Evolutionary conservation across 1,140 invertebrate genomes (phyloP).

Genomic region (Hylaeus volcanicus): DNA sequence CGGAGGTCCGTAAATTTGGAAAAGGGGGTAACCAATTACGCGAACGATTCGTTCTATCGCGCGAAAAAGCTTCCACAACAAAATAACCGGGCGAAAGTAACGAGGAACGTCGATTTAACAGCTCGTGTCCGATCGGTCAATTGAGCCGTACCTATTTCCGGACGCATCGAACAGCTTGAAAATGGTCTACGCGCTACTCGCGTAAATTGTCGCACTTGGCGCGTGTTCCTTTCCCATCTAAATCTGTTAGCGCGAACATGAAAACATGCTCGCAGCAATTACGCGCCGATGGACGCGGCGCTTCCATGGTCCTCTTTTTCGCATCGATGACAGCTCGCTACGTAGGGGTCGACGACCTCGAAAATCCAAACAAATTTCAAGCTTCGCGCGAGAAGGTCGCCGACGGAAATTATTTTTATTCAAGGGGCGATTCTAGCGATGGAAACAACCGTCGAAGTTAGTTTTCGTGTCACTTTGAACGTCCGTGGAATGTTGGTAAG

Average conservation of each 20-base stretch:
- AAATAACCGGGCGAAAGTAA: slow-evolving; percentile 39
- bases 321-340: too few species aligned
- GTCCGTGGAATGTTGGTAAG: too few species aligned
- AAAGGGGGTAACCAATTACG: slow-evolving; percentile 30
- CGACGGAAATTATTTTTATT: too few species aligned
- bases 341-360: too few species aligned
- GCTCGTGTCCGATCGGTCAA: slow-evolving; percentile 32
- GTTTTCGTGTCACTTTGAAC: too few species aligned
- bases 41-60: slow-evolving; percentile 36
- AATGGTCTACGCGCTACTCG: slow-evolving; percentile 5
- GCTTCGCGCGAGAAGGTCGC: too few species aligned
- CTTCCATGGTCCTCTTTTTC: not conserved
- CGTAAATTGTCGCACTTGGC: slow-evolving; percentile 38
- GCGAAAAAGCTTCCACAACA: slow-evolving; percentile 32
- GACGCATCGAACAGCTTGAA: slow-evolving; percentile 11
- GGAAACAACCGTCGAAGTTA: too few species aligned
- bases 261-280: slow-evolving; percentile 8
- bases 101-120: slow-evolving; percentile 48
- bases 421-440: too few species aligned
- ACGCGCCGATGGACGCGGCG: not conserved
- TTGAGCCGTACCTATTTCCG: slow-evolving; percentile 29
- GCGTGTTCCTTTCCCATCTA: slow-evolving; percentile 12
- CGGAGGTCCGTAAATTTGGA: slow-evolving; percentile 15
- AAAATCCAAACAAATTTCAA: too few species aligned
- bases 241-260: slow-evolving; percentile 35